Percentiles rank a stretch among this genome's conserved stretches.
phyloP scores from a whole-genome alignment of 1,140 invertebrate species.

The Cardiocondyla obscurior region DNA sequence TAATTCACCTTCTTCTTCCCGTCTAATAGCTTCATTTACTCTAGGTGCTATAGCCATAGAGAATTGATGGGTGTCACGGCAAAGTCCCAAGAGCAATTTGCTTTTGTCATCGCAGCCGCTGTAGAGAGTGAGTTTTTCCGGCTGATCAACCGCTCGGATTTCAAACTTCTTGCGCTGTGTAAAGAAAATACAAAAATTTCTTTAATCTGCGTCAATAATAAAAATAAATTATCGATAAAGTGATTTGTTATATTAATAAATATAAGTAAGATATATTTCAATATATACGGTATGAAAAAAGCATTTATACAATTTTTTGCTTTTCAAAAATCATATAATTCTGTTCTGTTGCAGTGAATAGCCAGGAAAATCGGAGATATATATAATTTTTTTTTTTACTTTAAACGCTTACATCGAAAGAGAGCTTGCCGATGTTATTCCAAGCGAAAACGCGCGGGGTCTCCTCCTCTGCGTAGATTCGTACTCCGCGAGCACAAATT shows the following conservation, averaged over 20 bases:
- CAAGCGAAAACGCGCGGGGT: conserved; percentile 92
- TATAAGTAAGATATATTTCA: neutral
- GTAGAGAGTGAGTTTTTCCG: conserved; percentile 94
- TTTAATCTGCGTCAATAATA: neutral
- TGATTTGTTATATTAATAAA: neutral
- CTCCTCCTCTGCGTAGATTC: conserved; percentile 90
- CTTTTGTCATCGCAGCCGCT: conserved; percentile 96
- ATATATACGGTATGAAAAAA: neutral
- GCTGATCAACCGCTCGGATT: conserved; percentile 92
- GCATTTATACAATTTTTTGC: neutral
- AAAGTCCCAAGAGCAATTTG: conserved; percentile 93
- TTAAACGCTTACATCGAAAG: conserved; percentile 90
- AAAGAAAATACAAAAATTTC: conserved; percentile 55
- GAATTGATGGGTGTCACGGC: conserved; percentile 96
- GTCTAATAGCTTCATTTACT: conserved; percentile 90
- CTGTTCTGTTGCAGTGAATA: neutral
- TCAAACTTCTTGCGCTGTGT: conserved; percentile 96
- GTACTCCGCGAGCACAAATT: conserved; percentile 93
- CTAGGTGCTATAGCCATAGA: conserved; percentile 95
- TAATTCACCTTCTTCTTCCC: conserved; percentile 89
- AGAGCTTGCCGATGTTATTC: conserved; percentile 96
- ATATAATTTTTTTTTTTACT: neutral
- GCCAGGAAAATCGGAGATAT: neutral
- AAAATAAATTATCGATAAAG: neutral
- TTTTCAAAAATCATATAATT: neutral